Evolutionary conservation across 2,888 invertebrate species (phyloP).

Genomic region (Atethmia centrago): DNA sequence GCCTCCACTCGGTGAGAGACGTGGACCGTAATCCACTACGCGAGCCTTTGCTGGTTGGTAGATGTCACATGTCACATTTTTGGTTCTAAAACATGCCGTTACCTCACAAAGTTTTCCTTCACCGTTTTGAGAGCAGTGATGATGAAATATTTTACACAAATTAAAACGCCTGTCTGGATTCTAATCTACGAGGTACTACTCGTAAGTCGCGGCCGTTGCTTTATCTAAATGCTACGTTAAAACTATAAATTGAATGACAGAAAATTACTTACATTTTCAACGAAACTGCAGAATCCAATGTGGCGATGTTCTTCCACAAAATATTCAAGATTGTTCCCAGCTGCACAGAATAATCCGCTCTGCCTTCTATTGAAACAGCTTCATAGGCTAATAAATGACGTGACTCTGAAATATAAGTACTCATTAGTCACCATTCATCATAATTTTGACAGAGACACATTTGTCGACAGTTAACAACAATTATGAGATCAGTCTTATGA

Average conservation of each 20-base stretch:
- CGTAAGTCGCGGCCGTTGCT: too few species aligned
- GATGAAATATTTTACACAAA: too few species aligned
- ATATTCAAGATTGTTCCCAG: constrained; percentile 87
- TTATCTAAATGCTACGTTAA: not conserved
- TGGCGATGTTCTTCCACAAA: constrained; percentile 91
- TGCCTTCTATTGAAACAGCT: constrained; percentile 88
- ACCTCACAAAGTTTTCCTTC: too few species aligned
- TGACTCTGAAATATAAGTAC: constrained; percentile 71
- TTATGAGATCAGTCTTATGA: not conserved
- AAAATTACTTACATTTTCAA: constrained; percentile 84
- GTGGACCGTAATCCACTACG: too few species aligned
- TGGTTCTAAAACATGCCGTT: too few species aligned
- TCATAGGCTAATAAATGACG: constrained; percentile 80
- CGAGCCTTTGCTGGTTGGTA: too few species aligned
- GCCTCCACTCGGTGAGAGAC: too few species aligned
- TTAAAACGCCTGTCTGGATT: too few species aligned
- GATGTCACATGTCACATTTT: too few species aligned
- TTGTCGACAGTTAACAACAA: not conserved
- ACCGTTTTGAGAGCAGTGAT: too few species aligned
- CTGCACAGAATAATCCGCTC: constrained; percentile 86
- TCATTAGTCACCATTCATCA: not conserved
- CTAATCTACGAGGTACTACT: too few species aligned
- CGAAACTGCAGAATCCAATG: constrained; percentile 84
- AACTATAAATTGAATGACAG: not conserved
- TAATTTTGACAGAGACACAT: not conserved